Base-by-base conservation (phyloP, 30 jellyfish, hydroid and myxozoan species). In the Haliclystus octoradiatus region DNA sequence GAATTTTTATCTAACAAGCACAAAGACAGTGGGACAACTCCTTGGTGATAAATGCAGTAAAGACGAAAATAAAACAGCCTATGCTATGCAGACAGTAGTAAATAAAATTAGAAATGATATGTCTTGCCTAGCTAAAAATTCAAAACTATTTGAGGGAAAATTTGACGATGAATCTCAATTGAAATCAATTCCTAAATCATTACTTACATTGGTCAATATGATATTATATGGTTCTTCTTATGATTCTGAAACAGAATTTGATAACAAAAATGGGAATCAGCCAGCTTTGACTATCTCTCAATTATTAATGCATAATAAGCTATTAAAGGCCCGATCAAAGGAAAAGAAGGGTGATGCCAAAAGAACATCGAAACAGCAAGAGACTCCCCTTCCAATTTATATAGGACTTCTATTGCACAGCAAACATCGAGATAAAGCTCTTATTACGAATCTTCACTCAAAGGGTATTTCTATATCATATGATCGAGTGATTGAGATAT, bases 301-400 rank as follows among this genome's bases (percentile, higher is more conserved):
- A 51, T 73, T 71, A 32, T 23, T 71, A 13, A 31, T 71, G 26
- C 53, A 32, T 63, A 71, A 57, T 66, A 34, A 64, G 29, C 31
- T 28, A 13, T 23, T 51, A 50, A 70, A 34, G 31, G 29, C 1
- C n/a, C 71, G 76, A 28, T 26, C 47, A 35, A 24, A n/a, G n/a
- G 69, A 49, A 49, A 72, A 49, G 62, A 50, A 35, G 19, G 68
- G 22, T 71, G 62, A 63, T 13, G 23, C 73, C 53, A 63, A 27
- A 26, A 62, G 62, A 27, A 63, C 63, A 24, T n/a, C 60, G 24
- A 52, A 35, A 34, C 23, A 13, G 24, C 34, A 69, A 47, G 77
- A 71, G 74, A 26, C 63, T 51, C 81, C 81, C 27, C 73, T 71
- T 25, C 75, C 82, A 25, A 34, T 71, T 31, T 71, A 71, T 57